Conservation (phyloP, 2,113 vertebrate genomes). For the Tinamus guttatus region DNA sequence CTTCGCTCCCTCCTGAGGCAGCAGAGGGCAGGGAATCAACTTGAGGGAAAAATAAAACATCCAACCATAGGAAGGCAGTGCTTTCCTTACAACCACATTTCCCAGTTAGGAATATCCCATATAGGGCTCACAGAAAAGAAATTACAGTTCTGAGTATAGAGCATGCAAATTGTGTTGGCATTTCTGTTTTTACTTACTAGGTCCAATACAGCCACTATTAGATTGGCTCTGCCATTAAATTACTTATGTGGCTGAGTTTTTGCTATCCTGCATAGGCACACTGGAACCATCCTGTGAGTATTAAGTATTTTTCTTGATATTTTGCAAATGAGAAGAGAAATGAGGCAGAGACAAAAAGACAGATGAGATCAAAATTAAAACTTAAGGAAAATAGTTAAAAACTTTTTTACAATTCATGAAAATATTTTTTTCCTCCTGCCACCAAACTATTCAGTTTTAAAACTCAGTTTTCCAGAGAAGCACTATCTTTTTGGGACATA, state of each 20-base stretch:
- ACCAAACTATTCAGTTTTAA: not conserved
- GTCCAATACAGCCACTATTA: not conserved
- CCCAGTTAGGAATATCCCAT: not conserved
- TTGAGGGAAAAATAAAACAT: not conserved
- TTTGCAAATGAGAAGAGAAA: not conserved
- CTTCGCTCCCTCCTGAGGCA: not conserved
- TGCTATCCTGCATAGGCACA: not conserved
- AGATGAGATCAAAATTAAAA: not conserved
- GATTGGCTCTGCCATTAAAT: not conserved
- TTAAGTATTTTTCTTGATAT: not conserved
- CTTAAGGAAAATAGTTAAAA: not conserved
- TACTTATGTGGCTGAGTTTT: not conserved
- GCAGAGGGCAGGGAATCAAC: constrained; percentile 68
- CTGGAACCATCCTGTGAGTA: not conserved
- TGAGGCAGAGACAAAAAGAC: not conserved
- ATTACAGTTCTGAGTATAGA: not conserved
- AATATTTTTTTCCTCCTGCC: not conserved
- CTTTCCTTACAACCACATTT: not conserved
- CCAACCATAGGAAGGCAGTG: not conserved
- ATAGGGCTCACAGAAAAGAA: not conserved
- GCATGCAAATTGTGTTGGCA: not conserved
- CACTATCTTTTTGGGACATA: not conserved
- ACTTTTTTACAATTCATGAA: not conserved
- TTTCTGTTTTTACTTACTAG: not conserved
- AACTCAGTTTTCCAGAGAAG: not conserved